These are phyloP conservation scores for Plusia festucae DNA, from an alignment of 2,888 invertebrate genomes.

Conservation along the genomic window DNA sequence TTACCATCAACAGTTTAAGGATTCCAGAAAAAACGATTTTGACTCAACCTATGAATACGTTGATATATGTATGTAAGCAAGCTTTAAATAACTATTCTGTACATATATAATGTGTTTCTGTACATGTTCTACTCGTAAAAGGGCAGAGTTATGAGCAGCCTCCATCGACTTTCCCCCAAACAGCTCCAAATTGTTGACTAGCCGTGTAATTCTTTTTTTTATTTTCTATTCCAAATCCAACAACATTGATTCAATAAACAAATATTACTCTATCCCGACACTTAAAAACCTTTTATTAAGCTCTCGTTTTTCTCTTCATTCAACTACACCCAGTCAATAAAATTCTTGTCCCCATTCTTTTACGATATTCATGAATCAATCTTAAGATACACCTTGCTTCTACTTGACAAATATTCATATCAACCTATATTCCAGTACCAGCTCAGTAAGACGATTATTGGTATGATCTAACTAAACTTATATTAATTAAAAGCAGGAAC, in stretches of 20 bases:
- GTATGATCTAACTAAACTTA: slow-evolving; percentile 59
- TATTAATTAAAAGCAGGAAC: slow-evolving; percentile 76
- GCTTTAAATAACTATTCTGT: not conserved
- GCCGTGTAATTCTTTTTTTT: not conserved
- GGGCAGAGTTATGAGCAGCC: not conserved
- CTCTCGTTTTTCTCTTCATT: too few relatives aligned
- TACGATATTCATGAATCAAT: not conserved
- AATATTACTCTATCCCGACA: too few relatives aligned
- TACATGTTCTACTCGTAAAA: not conserved
- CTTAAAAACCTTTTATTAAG: too few relatives aligned
- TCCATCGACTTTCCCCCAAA: not conserved
- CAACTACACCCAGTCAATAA: too few relatives aligned
- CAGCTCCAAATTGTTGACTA: not conserved
- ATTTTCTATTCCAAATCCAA: not conserved
- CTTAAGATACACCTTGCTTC: not conserved
- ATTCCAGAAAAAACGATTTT: not conserved
- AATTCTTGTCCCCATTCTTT: not conserved
- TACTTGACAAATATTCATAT: not conserved
- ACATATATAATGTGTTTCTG: not conserved
- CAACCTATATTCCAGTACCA: not conserved
- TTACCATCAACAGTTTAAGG: too few relatives aligned
- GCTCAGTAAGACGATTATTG: slow-evolving; percentile 30
- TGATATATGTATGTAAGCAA: too few relatives aligned
- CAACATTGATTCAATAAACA: not conserved
- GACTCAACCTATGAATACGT: too few relatives aligned